phyloP scores from a whole-genome alignment of 1,140 invertebrate species.

The Hesperophylax magnus region DNA sequence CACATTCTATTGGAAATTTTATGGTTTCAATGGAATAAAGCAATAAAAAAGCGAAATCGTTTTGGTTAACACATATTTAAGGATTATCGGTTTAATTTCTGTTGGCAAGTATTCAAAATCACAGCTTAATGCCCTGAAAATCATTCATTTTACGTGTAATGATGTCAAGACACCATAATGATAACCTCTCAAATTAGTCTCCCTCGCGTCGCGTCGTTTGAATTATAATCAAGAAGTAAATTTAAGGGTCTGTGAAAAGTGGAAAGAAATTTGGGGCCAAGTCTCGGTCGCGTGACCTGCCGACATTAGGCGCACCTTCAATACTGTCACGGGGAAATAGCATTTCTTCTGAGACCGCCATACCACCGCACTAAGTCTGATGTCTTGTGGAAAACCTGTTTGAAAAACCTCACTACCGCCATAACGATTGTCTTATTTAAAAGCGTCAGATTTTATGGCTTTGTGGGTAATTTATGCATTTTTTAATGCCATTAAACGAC shows the following conservation, averaged over 20 bases:
- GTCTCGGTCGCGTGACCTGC: slow-evolving; percentile 4
- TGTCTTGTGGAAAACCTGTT: slow-evolving; percentile 23
- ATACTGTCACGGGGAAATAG: slow-evolving; percentile 30
- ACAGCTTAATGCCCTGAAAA: too few relatives aligned
- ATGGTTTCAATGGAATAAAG: too few relatives aligned
- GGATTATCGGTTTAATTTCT: too few relatives aligned
- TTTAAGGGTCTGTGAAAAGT: not conserved
- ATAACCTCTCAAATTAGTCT: slow-evolving; percentile 23
- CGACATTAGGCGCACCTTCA: slow-evolving; percentile 20
- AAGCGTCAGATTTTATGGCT: too few relatives aligned
- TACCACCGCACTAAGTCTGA: not conserved
- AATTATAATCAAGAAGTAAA: slow-evolving; percentile 29
- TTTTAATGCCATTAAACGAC: too few relatives aligned
- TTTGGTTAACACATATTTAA: too few relatives aligned
- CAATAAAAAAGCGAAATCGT: too few relatives aligned
- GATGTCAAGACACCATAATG: not conserved
- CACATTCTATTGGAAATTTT: too few relatives aligned
- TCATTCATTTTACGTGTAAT: too few relatives aligned
- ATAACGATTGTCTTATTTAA: too few relatives aligned
- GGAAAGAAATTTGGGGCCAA: not conserved
- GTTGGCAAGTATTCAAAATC: too few relatives aligned
- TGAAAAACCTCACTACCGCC: not conserved
- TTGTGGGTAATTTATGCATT: too few relatives aligned
- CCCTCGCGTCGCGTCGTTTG: slow-evolving; percentile 7
- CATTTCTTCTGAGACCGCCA: slow-evolving; percentile 1